Conservation (phyloP, 1,140 invertebrate genomes). For the Holcopasites calliopsidis region DNA sequence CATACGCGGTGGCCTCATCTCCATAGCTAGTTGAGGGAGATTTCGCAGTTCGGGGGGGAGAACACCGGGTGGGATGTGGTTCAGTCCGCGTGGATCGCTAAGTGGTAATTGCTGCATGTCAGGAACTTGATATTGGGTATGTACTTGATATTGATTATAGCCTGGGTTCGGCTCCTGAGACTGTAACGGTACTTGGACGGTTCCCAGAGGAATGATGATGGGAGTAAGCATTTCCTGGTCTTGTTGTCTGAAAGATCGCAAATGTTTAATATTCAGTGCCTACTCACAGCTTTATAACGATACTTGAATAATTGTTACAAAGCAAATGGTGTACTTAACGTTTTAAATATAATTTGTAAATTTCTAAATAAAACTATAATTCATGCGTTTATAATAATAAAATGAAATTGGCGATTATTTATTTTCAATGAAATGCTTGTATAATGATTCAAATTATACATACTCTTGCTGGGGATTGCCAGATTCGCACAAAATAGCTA, state of each 20-base stretch:
- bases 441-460: too few species aligned
- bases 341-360: too few species aligned
- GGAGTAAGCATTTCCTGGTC: constrained; percentile 75
- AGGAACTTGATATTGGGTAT: constrained; percentile 74
- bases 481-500: constrained; percentile 92
- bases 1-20: constrained; percentile 71
- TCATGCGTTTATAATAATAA: too few species aligned
- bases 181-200: constrained; percentile 75
- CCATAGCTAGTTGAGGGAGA: constrained; percentile 71
- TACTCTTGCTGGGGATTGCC: constrained; percentile 84
- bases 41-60: constrained; percentile 69
- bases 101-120: constrained; percentile 74
- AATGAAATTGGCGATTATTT: too few species aligned
- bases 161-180: constrained; percentile 66
- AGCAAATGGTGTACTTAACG: too few species aligned
- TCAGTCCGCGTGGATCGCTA: constrained; percentile 70
- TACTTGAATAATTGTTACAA: too few species aligned
- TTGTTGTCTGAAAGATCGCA: constrained; percentile 69
- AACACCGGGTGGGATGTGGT: constrained; percentile 67
- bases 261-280: too few species aligned
- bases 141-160: constrained; percentile 73
- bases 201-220: constrained; percentile 77
- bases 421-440: too few species aligned
- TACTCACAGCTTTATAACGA: too few species aligned
- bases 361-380: too few species aligned